Conservation (phyloP, 2,797 vertebrate species). For the Sebastes goodei region DNA sequence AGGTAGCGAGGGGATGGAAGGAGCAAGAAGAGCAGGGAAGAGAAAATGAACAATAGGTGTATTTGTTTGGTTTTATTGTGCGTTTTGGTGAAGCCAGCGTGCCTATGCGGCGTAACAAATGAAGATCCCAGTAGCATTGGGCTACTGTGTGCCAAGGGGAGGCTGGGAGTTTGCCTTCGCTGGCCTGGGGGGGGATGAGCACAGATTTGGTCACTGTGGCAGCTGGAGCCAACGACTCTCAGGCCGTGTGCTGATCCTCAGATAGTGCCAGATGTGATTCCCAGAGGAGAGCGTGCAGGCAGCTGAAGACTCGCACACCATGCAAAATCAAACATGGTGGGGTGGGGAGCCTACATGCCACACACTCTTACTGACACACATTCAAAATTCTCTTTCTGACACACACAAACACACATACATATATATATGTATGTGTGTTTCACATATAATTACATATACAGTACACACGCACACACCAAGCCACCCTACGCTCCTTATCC, state of each 20-base stretch:
- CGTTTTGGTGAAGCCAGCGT: slow-evolving; percentile 17
- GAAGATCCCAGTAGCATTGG: slow-evolving; percentile 52
- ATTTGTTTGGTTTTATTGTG: slow-evolving; percentile 35
- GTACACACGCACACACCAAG: background rate
- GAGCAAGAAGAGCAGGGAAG: slow-evolving; percentile 17
- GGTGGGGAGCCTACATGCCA: background rate
- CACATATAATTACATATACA: background rate
- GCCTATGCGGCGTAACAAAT: slow-evolving; percentile 67
- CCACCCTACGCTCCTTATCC: background rate
- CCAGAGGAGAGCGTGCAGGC: slow-evolving; percentile 35
- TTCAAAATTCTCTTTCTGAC: background rate
- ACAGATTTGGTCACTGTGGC: slow-evolving; percentile 43
- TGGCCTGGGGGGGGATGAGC: slow-evolving; percentile 22
- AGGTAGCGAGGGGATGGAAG: slow-evolving; percentile 2
- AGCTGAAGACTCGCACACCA: slow-evolving; percentile 37
- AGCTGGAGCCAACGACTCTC: slow-evolving; percentile 64
- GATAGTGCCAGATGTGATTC: slow-evolving; percentile 67
- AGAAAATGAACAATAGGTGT: slow-evolving; percentile 42
- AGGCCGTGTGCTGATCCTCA: slow-evolving; percentile 22
- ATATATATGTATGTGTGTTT: too few relatives aligned
- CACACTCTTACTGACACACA: background rate
- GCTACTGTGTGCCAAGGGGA: slow-evolving; percentile 54
- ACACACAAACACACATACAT: background rate
- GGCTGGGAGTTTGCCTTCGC: slow-evolving; percentile 43
- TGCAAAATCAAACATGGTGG: slow-evolving; percentile 36